phyloP scores from a whole-genome alignment of 1,140 invertebrate genomes.

The Bombus picipes region DNA sequence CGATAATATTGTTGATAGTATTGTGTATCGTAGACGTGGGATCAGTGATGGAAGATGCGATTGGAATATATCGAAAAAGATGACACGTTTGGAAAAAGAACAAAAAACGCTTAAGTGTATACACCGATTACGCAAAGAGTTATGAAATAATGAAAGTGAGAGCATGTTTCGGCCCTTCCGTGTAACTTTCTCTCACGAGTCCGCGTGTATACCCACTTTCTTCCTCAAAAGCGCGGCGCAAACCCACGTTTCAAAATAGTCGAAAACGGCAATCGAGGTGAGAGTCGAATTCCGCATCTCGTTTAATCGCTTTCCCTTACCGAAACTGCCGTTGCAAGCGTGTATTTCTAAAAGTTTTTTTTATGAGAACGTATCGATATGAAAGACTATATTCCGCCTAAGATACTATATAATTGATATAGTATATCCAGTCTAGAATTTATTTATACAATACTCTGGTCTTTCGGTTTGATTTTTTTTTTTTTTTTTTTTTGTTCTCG shows the following conservation, averaged over 20 bases:
- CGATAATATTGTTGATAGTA: neutral
- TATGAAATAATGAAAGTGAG: slow-evolving; percentile 59
- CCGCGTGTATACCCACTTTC: slow-evolving; percentile 64
- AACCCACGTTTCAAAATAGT: neutral
- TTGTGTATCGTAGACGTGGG: neutral
- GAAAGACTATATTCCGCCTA: neutral
- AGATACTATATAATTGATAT: neutral
- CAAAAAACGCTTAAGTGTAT: slow-evolving; percentile 11
- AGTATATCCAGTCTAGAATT: too few relatives aligned
- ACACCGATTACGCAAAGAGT: slow-evolving; percentile 55
- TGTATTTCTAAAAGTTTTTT: neutral
- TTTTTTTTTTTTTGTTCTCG: too few relatives aligned
- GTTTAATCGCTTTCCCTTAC: neutral
- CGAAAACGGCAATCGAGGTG: neutral
- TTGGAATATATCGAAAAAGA: neutral
- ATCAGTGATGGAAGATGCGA: too few relatives aligned
- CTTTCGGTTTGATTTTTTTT: too few relatives aligned
- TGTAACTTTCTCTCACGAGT: slow-evolving; percentile 68
- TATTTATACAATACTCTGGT: too few relatives aligned
- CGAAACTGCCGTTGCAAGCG: neutral
- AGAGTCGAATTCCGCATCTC: neutral
- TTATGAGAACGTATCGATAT: neutral
- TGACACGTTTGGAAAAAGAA: neutral
- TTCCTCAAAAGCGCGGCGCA: slow-evolving; percentile 6
- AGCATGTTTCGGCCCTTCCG: slow-evolving; percentile 50